Conservation (phyloP, 2,113 vertebrate species). For the Ceuthmochares aereus region DNA sequence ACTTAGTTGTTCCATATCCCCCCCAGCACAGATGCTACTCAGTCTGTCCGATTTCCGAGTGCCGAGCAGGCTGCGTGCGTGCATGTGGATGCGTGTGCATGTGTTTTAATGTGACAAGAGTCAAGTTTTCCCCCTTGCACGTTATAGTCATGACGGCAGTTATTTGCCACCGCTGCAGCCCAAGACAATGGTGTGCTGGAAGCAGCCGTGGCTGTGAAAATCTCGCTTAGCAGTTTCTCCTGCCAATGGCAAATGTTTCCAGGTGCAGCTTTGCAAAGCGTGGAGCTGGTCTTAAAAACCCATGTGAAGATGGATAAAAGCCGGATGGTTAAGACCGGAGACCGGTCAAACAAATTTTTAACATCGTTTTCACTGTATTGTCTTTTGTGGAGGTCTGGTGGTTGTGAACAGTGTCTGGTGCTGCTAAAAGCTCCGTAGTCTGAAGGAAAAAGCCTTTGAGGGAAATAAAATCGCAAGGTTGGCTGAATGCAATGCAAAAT, state of each 20-base stretch:
- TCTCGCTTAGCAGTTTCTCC: not conserved
- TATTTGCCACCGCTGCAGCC: slow-evolving; percentile 20
- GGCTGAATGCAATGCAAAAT: not conserved
- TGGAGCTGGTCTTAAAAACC: not conserved
- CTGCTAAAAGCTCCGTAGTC: not conserved
- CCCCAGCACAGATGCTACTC: slow-evolving; percentile 75
- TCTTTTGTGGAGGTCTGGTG: not conserved
- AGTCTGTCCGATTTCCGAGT: slow-evolving; percentile 73
- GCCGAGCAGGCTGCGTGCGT: not conserved
- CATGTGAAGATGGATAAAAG: not conserved
- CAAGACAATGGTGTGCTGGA: slow-evolving; percentile 6
- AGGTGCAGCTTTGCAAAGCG: not conserved
- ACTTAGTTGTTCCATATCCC: slow-evolving; percentile 65
- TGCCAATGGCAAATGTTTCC: not conserved
- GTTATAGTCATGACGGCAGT: slow-evolving; percentile 29
- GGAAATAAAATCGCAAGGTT: not conserved
- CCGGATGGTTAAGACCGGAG: not conserved
- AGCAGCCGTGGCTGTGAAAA: not conserved
- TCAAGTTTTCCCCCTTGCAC: not conserved
- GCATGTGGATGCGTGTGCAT: not conserved
- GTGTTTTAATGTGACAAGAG: not conserved
- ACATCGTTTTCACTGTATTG: accelerated
- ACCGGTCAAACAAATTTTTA: not conserved
- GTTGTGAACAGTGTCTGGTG: not conserved
- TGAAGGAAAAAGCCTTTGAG: not conserved